Percentiles rank a stretch among this genome's conserved stretches.
phyloP scores from a whole-genome alignment of 1,140 invertebrate genomes.

The Macrosteles quadrilineatus region DNA sequence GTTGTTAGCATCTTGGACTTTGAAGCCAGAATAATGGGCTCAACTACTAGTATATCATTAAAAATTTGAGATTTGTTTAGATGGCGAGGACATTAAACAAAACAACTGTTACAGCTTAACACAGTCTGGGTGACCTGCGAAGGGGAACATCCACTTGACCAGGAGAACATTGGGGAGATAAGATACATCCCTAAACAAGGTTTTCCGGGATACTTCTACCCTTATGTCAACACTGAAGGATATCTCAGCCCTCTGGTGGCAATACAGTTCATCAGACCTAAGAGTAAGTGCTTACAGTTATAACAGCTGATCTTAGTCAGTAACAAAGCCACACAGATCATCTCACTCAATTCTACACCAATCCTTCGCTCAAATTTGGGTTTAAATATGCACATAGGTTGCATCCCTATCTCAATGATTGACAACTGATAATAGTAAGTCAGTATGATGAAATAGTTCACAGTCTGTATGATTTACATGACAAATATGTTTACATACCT shows the following conservation, averaged over 20 bases:
- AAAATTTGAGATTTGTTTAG: neutral
- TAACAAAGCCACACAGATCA: neutral
- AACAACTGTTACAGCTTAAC: slow-evolving; percentile 42
- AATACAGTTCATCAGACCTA: slow-evolving; percentile 54
- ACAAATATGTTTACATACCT: too few species aligned
- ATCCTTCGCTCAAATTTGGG: too few species aligned
- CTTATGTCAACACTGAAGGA: slow-evolving; percentile 51
- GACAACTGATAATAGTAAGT: too few species aligned
- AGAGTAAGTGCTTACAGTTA: slow-evolving; percentile 39
- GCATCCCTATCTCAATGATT: too few species aligned
- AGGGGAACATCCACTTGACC: slow-evolving; percentile 58
- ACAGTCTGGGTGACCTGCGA: slow-evolving; percentile 58
- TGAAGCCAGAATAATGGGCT: neutral
- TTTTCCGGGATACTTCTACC: slow-evolving; percentile 51
- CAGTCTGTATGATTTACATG: too few species aligned
- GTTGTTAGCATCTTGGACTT: neutral
- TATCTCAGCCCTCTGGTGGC: slow-evolving; percentile 62
- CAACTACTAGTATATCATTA: neutral
- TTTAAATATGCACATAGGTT: too few species aligned
- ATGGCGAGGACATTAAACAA: neutral
- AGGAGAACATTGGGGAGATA: slow-evolving; percentile 58
- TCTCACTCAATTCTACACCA: too few species aligned
- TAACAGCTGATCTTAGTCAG: neutral
- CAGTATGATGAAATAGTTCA: too few species aligned
- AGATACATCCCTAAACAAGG: slow-evolving; percentile 52